Conservation (phyloP, 2,888 invertebrate genomes). For the Crossocerus cetratus region DNA sequence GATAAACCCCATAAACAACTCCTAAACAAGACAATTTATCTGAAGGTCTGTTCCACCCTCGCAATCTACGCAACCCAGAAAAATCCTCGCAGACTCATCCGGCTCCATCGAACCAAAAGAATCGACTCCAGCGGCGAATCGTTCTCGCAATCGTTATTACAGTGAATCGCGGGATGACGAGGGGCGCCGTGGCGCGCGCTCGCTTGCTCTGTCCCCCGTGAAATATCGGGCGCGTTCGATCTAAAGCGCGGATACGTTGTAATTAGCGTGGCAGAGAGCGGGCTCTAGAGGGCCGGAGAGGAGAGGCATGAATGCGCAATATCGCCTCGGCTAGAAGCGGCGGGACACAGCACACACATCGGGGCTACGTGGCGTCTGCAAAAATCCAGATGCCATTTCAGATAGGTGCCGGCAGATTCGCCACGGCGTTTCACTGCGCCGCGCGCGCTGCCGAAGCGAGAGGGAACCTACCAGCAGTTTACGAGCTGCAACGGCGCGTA, state of each 20-base stretch:
- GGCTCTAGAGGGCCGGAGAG: slow-evolving; percentile 44
- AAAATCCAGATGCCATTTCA: slow-evolving; percentile 68
- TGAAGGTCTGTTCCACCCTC: too few species aligned
- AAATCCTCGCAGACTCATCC: too few species aligned
- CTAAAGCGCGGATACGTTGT: slow-evolving; percentile 54
- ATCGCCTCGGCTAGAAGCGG: slow-evolving; percentile 53
- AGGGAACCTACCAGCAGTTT: too few species aligned
- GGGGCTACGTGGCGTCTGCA: slow-evolving; percentile 50
- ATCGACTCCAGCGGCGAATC: too few species aligned
- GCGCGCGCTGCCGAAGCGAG: too few species aligned
- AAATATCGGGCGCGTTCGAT: slow-evolving; percentile 56
- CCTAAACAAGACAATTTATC: too few species aligned
- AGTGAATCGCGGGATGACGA: slow-evolving; percentile 40
- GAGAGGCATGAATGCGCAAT: slow-evolving; percentile 54
- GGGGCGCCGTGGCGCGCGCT: slow-evolving; percentile 24
- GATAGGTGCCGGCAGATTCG: slow-evolving; percentile 60
- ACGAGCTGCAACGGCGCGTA: too few species aligned
- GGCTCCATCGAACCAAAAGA: too few species aligned
- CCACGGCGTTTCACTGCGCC: slow-evolving; percentile 39
- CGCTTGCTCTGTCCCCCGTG: slow-evolving; percentile 43
- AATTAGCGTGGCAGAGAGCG: slow-evolving; percentile 59
- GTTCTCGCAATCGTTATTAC: slow-evolving; percentile 57
- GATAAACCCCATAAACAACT: too few species aligned
- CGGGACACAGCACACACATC: neutral
- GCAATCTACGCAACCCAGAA: too few species aligned